Percentiles rank a stretch among this genome's conserved stretches.
phyloP scores from a whole-genome alignment of 2,797 vertebrate species.

The Merluccius polli region DNA sequence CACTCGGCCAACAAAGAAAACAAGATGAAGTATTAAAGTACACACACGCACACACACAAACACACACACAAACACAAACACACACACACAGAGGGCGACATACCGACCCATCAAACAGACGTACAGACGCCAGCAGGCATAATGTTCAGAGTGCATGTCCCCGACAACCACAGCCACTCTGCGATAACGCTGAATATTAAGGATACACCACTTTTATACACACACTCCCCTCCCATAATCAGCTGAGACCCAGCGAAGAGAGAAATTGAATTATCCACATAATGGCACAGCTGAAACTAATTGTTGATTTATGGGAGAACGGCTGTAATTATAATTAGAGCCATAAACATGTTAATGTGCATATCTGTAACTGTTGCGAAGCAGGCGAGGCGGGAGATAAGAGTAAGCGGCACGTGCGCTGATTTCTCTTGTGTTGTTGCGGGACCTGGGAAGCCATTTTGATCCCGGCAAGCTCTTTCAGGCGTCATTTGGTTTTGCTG shows the following conservation, averaged over 20 bases:
- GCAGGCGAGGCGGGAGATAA: constrained; percentile 42
- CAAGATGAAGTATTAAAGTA: too few species aligned
- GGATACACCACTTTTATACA: constrained; percentile 23
- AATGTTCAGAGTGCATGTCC: not conserved
- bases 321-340: constrained; percentile 62
- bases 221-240: constrained; percentile 34
- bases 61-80: too few species aligned
- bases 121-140: not conserved
- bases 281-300: constrained; percentile 47
- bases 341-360: constrained; percentile 62
- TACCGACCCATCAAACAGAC: not conserved
- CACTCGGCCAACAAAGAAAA: too few species aligned
- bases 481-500: not conserved
- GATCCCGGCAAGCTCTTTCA: not conserved
- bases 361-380: constrained; percentile 43
- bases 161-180: too few species aligned
- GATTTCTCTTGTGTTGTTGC: constrained; percentile 19
- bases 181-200: constrained; percentile 30
- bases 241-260: constrained; percentile 40
- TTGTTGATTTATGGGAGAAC: constrained; percentile 59
- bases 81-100: not conserved
- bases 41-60: too few species aligned
- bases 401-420: constrained; percentile 12
- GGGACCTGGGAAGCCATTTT: not conserved
- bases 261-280: constrained; percentile 62